Percentiles rank a stretch among this genome's conserved stretches.
phyloP scores from a whole-genome alignment of 2,113 vertebrate genomes.

The Elachura formosa region DNA sequence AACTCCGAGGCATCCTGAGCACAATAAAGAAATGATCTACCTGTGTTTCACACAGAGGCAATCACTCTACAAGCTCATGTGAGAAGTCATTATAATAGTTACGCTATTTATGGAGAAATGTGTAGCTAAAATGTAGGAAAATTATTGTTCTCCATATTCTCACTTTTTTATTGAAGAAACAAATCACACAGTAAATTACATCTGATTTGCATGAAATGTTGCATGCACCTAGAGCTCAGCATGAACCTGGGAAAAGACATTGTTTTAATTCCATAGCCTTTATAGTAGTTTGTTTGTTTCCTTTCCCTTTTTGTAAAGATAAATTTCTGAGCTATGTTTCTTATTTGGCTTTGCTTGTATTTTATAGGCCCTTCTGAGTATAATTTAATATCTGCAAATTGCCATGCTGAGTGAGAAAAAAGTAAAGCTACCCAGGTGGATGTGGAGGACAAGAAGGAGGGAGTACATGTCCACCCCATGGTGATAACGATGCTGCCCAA shows the following conservation, averaged over 20 bases:
- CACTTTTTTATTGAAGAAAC: slow-evolving; percentile 58
- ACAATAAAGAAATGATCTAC: not conserved
- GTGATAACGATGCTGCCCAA: not conserved
- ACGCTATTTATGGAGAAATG: slow-evolving; percentile 54
- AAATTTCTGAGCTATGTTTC: slow-evolving; percentile 30
- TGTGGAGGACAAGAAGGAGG: not conserved
- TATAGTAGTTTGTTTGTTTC: not conserved
- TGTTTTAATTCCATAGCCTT: slow-evolving; percentile 54
- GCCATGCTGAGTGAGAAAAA: not conserved
- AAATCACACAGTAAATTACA: slow-evolving; percentile 59
- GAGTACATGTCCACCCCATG: not conserved
- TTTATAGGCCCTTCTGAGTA: slow-evolving; percentile 17
- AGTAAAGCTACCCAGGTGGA: not conserved
- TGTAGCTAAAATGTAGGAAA: slow-evolving; percentile 26
- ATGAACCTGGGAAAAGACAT: slow-evolving; percentile 44
- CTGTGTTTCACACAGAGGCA: not conserved
- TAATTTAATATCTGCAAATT: slow-evolving; percentile 53
- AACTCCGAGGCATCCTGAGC: not conserved
- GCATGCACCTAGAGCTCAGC: slow-evolving; percentile 8
- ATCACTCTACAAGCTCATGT: slow-evolving; percentile 20
- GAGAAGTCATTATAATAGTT: slow-evolving; percentile 57
- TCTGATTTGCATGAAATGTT: slow-evolving; percentile 40
- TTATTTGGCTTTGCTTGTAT: slow-evolving; percentile 3
- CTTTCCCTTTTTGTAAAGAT: not conserved
- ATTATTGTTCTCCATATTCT: slow-evolving; percentile 9